Evolutionary conservation across 2,113 vertebrate species (phyloP).

Genomic region (Crotalus helleri): DNA sequence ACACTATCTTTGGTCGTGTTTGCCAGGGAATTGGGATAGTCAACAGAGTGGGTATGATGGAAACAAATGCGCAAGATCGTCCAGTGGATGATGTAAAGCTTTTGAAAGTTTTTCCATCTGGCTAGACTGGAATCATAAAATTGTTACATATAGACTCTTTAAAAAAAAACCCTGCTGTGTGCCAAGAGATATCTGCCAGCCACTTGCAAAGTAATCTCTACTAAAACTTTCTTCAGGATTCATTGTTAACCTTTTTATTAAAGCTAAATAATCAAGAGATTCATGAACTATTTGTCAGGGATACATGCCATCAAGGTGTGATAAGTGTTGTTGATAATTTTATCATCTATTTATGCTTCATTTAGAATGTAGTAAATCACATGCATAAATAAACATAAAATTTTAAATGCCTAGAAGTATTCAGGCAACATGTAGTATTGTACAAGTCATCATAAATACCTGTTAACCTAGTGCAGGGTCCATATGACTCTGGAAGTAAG

Average conservation of each 20-base stretch:
- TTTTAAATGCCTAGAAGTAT: background rate
- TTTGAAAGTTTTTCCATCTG: slow-evolving; percentile 74
- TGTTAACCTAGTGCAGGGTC: background rate
- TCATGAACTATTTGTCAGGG: background rate
- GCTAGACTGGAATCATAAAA: slow-evolving; percentile 50
- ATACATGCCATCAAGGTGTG: background rate
- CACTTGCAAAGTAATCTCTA: background rate
- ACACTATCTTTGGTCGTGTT: slow-evolving; percentile 92
- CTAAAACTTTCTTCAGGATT: background rate
- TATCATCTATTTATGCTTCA: background rate
- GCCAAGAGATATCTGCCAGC: background rate
- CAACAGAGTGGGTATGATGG: slow-evolving; percentile 91
- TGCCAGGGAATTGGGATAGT: slow-evolving; percentile 86
- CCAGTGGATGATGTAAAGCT: slow-evolving; percentile 89
- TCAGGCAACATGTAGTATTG: background rate
- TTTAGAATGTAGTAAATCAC: background rate
- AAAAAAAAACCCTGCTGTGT: background rate
- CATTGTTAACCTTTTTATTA: background rate
- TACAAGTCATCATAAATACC: background rate
- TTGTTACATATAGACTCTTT: background rate
- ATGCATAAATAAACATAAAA: background rate
- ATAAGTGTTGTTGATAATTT: background rate
- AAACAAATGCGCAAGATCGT: slow-evolving; percentile 90
- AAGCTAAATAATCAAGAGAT: background rate
- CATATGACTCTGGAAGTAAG: background rate